A percentile compares a stretch with the other conserved stretches of the same genome.
Conservation (phyloP, 2,797 vertebrate species). For the Cercopithecus petaurista region DNA sequence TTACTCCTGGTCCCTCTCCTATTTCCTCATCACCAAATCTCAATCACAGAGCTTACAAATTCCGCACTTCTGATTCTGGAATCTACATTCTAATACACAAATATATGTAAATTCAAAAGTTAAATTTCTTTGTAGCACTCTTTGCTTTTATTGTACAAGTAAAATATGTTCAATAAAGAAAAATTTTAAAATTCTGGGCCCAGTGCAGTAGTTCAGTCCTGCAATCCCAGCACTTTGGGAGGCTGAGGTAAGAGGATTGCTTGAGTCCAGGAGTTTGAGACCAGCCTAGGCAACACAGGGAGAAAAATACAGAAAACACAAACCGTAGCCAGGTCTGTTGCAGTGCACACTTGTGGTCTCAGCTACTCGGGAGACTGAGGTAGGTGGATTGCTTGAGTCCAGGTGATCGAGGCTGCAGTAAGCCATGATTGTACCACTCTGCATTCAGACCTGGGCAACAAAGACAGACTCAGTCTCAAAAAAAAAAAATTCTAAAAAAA, state of each 20-base stretch:
- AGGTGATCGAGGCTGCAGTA: not conserved
- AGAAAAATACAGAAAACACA: not conserved
- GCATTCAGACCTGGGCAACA: not conserved
- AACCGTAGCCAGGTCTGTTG: not conserved
- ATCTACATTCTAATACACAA: not conserved
- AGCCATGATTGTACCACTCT: not conserved
- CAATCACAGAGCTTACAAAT: not conserved
- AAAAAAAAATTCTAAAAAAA: not conserved
- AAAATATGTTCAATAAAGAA: not conserved
- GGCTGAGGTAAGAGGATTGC: not conserved
- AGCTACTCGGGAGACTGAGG: not conserved
- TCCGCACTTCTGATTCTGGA: not conserved
- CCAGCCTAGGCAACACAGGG: not conserved
- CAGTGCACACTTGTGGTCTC: not conserved
- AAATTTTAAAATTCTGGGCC: not conserved
- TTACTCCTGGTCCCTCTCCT: not conserved
- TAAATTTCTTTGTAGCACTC: not conserved
- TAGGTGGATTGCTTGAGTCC: not conserved
- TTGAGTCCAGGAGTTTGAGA: not conserved
- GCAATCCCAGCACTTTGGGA: not conserved
- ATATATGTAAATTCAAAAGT: not conserved
- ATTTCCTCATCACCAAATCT: not conserved
- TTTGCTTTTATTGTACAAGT: not conserved
- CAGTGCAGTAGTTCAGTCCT: not conserved
- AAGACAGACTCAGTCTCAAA: not conserved